Conservation (phyloP, 2,113 vertebrate species). For the Chascanopsetta lugubris region DNA sequence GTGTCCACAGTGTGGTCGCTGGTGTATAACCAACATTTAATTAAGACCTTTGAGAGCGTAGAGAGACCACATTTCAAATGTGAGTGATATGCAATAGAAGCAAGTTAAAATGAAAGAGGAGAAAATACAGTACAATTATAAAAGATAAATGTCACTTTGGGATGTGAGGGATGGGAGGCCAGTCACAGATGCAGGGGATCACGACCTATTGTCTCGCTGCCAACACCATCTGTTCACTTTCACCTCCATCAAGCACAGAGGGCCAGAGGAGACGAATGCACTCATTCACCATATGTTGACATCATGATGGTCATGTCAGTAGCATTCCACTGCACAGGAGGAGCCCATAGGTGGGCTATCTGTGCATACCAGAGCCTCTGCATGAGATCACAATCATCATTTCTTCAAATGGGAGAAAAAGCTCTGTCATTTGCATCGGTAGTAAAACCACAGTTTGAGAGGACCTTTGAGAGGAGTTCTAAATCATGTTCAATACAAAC, state of each 20-base stretch:
- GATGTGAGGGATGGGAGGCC: conserved; percentile 34
- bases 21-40: conserved; percentile 85
- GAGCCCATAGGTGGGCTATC: not conserved
- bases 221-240: conserved; percentile 82
- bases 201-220: conserved; percentile 79
- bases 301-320: conserved; percentile 32
- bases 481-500: no score
- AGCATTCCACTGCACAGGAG: conserved; percentile 1
- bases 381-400: not conserved
- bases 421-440: no score
- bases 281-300: conserved; percentile 42
- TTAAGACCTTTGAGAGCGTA: conserved; percentile 78
- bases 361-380: not conserved
- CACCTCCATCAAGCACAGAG: conserved; percentile 64
- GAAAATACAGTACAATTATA: no score
- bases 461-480: no score
- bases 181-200: conserved; percentile 57
- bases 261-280: conserved; percentile 10
- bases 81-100: conserved; percentile 4
- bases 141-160: conserved; percentile 21
- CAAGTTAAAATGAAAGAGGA: conserved; percentile 11
- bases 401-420: no score
- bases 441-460: no score
- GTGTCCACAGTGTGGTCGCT: conserved; percentile 78
- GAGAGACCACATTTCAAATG: conserved; percentile 68